Conservation (phyloP, 2,797 vertebrate species). For the Oreochromis grahami region DNA sequence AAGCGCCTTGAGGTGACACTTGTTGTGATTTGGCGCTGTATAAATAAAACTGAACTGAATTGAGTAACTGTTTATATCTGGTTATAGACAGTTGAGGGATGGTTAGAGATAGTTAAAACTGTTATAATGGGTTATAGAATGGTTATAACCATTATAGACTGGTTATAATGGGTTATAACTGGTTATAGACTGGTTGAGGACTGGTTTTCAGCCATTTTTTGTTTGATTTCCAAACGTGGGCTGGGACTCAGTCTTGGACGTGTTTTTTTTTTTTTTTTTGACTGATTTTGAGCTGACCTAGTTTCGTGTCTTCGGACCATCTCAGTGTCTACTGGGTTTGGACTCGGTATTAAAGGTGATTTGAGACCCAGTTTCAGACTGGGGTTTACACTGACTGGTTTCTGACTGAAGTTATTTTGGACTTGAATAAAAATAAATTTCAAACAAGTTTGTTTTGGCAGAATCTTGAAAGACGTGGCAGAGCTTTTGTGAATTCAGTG, state of each 20-base stretch:
- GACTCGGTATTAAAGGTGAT: not conserved
- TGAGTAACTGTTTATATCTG: not conserved
- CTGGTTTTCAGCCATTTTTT: not conserved
- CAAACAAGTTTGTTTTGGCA: not conserved
- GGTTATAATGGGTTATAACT: not conserved
- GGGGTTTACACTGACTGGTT: not conserved
- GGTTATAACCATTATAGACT: not conserved
- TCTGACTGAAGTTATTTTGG: not conserved
- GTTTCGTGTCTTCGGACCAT: not conserved
- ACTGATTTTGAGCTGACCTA: not conserved
- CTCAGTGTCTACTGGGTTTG: not conserved
- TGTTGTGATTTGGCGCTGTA: not conserved
- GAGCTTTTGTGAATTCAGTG: not conserved
- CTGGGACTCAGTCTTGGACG: rapidly evolving
- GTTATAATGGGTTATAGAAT: not conserved
- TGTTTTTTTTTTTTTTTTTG: rapidly evolving
- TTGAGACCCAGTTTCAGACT: not conserved
- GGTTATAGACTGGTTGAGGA: not conserved
- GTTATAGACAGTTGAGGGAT: not conserved
- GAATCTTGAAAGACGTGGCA: rapidly evolving
- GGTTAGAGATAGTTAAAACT: not conserved
- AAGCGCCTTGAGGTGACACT: rapidly evolving
- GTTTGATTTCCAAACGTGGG: not conserved
- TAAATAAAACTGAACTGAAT: not conserved
- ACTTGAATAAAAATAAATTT: not conserved